Base-by-base conservation (phyloP, 1,140 invertebrate genomes). In the Luehdorfia chinensis region DNA sequence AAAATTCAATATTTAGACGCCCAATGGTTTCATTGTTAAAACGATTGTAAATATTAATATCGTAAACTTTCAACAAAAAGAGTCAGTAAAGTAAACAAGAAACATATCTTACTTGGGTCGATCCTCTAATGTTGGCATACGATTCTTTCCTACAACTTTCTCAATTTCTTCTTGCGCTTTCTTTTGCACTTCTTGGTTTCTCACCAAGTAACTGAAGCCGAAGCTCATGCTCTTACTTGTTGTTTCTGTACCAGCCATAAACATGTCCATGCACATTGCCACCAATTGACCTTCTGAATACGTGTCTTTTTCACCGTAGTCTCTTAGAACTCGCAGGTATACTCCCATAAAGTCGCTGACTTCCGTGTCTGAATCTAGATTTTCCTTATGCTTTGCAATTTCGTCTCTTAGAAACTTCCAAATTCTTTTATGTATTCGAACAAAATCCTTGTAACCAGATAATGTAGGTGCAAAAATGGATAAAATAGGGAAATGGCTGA, bases 291-390 rank as follows among this genome's bases (percentile, higher is more conserved):
- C 88, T 67, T 95, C 93, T 67, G 88, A 87, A 58, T 89, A 89
- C 7, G 76, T 87, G 1, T 81, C 51, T n/a, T 83, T 70, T 46
- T 84, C 86, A 4, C 88, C 87, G n/a, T 81, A 77, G 4, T 88
- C 88, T 39, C 89, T 83, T 34, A 94, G 70, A 43, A 90, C 89
- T 64, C 93, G 88, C 9, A 97, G 84, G 67, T 96, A 97, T 4
- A 92, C 91, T 61, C 97, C 95, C 90, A 97, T 96, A 11, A 97
- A 91, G 81, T 97, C 95, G 39, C 93, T 88, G 1, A 93, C 91
- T 27, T 91, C 89, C 13, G 81, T 86, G 18, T 84, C 89, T 58
- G 54, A 86, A 31, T 81, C 61, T 63, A 93, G 93, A 0, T 89
- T 90, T 23, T 88, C 76, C 50, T 94, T 93, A 67, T 97, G 95